Evolutionary conservation across 2,888 invertebrate species (phyloP).

Genomic region (Orthosia gracilis): DNA sequence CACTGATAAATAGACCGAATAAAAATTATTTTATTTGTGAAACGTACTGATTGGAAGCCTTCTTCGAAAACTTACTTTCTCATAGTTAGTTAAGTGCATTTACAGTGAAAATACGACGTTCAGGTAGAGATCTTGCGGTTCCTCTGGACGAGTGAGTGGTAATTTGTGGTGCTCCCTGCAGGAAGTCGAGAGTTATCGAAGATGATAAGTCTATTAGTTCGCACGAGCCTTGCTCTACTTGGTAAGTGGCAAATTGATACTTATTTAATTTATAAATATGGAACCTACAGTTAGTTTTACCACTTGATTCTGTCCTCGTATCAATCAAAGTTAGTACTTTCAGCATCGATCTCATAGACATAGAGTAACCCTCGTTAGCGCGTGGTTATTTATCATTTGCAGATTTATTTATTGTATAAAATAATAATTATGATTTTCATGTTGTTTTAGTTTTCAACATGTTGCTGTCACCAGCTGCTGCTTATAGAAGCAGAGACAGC

Average conservation of each 20-base stretch:
- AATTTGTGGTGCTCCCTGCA: conserved; percentile 65
- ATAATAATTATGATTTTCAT: conserved; percentile 12
- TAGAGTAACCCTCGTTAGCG: too few species aligned
- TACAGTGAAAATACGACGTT: conserved; percentile 26
- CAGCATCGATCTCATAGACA: background rate
- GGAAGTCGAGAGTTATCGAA: conserved; percentile 71
- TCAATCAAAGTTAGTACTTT: conserved; percentile 11
- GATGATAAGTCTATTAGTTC: conserved; percentile 80
- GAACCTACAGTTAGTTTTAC: conserved; percentile 18
- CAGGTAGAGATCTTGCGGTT: conserved; percentile 10
- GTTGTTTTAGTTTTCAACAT: conserved; percentile 78
- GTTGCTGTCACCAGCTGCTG: conserved; percentile 72
- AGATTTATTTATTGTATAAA: background rate
- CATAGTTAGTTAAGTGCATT: conserved; percentile 15
- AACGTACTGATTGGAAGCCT: background rate
- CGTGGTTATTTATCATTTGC: background rate
- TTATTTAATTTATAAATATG: conserved; percentile 46
- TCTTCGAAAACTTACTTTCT: background rate
- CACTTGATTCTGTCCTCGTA: background rate
- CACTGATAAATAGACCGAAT: conserved; percentile 36
- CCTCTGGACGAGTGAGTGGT: conserved; percentile 45
- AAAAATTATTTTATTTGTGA: conserved; percentile 26
- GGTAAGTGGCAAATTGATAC: conserved; percentile 74
- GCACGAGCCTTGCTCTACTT: conserved; percentile 75
- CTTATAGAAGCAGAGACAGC: conserved; percentile 69